Evolutionary conservation across 1,140 invertebrate species (phyloP).

Genomic region (Drosophila micromelanica): DNA sequence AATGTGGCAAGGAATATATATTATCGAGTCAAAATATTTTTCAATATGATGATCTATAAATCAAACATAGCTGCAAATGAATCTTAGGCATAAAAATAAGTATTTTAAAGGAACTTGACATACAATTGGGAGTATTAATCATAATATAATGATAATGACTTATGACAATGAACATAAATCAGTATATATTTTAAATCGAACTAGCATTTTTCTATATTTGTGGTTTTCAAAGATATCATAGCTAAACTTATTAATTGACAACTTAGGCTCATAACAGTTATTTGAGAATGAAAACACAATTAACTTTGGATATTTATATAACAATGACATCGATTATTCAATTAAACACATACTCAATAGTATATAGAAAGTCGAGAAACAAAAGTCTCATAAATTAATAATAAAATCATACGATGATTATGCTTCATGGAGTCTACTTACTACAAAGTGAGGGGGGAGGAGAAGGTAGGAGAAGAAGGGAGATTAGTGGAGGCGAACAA

Average conservation of each 20-base stretch:
- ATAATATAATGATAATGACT: no score
- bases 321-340: slow-evolving; percentile 1
- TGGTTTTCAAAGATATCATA: no score
- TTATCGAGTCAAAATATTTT: slow-evolving; percentile 21
- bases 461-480: no score
- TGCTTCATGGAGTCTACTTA: slow-evolving; percentile 30
- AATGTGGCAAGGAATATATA: slow-evolving; percentile 9
- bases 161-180: no score
- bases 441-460: slow-evolving; percentile 24
- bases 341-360: background rate
- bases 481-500: slow-evolving; percentile 4
- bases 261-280: no score
- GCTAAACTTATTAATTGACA: no score
- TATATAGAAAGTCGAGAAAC: background rate
- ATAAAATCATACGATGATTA: slow-evolving; percentile 47
- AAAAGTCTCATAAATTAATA: slow-evolving; percentile 37
- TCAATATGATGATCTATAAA: background rate
- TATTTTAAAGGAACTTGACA: no score
- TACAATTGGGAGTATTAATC: no score
- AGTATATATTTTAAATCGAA: no score
- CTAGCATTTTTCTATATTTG: no score
- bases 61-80: background rate
- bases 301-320: background rate
- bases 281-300: no score
- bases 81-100: no score